Evolutionary conservation across 1,140 invertebrate species (phyloP).

Genomic region (Agrypnia vestita): DNA sequence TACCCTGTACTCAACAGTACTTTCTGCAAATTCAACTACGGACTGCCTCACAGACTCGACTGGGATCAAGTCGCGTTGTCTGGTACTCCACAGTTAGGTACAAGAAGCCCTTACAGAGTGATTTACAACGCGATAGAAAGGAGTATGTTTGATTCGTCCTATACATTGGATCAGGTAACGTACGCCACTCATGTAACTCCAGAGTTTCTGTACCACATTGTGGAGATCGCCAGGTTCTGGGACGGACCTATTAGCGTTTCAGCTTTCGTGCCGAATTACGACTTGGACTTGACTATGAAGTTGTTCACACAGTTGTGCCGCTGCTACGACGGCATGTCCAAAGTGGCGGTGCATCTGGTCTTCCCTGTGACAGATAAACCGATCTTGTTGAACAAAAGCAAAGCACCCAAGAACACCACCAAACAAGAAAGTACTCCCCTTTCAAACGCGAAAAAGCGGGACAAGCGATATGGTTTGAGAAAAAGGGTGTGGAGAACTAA

Average conservation of each 20-base stretch:
- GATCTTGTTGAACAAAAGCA: slow-evolving; percentile 51
- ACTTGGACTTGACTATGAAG: slow-evolving; percentile 76
- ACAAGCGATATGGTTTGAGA: neutral
- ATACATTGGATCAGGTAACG: slow-evolving; percentile 72
- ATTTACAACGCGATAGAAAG: slow-evolving; percentile 78
- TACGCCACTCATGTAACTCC: slow-evolving; percentile 84
- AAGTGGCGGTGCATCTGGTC: slow-evolving; percentile 81
- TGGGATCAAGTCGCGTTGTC: slow-evolving; percentile 69
- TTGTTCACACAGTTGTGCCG: slow-evolving; percentile 77
- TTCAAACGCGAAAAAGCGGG: no score
- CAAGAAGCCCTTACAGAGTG: slow-evolving; percentile 75
- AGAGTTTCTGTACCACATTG: slow-evolving; percentile 81
- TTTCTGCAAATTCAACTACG: slow-evolving; percentile 78
- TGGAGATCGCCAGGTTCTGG: slow-evolving; percentile 81
- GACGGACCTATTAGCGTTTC: slow-evolving; percentile 83
- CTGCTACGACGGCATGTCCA: slow-evolving; percentile 79
- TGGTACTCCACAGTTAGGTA: slow-evolving; percentile 74
- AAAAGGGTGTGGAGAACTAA: neutral
- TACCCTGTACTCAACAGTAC: slow-evolving; percentile 72
- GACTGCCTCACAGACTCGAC: slow-evolving; percentile 73
- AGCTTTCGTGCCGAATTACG: slow-evolving; percentile 80
- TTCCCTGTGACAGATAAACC: slow-evolving; percentile 72
- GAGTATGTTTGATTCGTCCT: slow-evolving; percentile 64
- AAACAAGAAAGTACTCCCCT: neutral
- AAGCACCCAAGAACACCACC: neutral